These are phyloP conservation scores for Dinomys branickii DNA, from an alignment of 2,113 vertebrate genomes.

Conservation along the genomic window DNA sequence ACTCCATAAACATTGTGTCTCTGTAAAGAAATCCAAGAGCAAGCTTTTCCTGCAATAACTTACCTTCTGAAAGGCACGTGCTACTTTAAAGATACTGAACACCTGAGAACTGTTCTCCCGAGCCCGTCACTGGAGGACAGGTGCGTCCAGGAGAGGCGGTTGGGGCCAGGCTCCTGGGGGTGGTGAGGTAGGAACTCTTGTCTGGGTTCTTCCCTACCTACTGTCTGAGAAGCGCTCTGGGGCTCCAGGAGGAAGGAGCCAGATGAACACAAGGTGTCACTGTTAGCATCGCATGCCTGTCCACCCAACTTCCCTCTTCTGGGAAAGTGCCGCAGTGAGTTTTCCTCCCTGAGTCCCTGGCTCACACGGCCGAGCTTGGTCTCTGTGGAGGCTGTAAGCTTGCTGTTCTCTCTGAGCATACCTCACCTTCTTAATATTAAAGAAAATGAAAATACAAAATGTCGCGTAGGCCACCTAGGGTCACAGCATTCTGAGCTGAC, in stretches of 20 bases:
- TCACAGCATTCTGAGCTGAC: not conserved
- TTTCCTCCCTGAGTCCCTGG: not conserved
- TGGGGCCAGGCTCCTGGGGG: not conserved
- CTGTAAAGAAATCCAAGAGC: not conserved
- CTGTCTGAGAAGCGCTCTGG: constrained; percentile 70
- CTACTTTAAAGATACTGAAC: not conserved
- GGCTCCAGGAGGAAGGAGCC: constrained; percentile 57
- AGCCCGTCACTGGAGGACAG: too few species aligned
- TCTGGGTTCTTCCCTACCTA: constrained; percentile 61
- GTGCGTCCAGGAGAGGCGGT: not conserved
- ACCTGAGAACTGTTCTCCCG: not conserved
- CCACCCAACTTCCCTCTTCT: not conserved
- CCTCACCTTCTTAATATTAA: not conserved
- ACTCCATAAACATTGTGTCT: not conserved
- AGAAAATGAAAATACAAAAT: not conserved
- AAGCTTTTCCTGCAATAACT: not conserved
- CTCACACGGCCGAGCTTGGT: not conserved
- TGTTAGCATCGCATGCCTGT: not conserved
- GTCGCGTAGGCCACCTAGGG: not conserved
- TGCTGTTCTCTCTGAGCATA: not conserved
- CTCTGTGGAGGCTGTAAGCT: not conserved
- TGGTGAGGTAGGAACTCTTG: not conserved
- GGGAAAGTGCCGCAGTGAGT: not conserved
- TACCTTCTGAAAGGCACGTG: not conserved
- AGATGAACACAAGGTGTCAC: not conserved